Base-by-base conservation (phyloP, 2,888 invertebrate species). In the Trachelus tabidus region DNA sequence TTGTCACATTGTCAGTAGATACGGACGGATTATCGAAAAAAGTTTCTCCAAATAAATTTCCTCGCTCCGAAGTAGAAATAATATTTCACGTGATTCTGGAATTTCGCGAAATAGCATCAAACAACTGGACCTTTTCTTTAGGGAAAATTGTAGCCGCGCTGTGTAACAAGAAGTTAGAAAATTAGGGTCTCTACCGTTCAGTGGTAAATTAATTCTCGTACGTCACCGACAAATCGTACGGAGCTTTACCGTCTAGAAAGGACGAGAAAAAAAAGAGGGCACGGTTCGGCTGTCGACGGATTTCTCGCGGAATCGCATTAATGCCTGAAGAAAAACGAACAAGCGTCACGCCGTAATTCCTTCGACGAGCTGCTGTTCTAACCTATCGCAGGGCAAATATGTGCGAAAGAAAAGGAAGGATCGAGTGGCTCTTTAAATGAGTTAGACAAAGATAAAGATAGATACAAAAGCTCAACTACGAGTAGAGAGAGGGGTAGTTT, bases 301-400 rank as follows among this genome's bases (percentile, higher is more conserved):
- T 34, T 71, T 71, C 71, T 12, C 71, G 71, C 23, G 71, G 15
- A 71, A 71, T 33, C 12, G 34, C 71, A 34, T 71, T 71, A 71
- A 71, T 11, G 33, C 12, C 71, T 12, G 31, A 71, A 4, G 31
- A 79, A 79, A 79, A 78, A 75, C 75, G 73, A 75, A 69, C 76
- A 9, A 69, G 71, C 73, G 35, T 31, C 68, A 23, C 23, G 9
- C 1, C 56, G 23, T 23, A 56, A 35, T 12, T 35, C 35, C 35
- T 35, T 3, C 35, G 3, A 0, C 12, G 12, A 35, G 35, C 35
- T 35, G 3, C 35, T 3, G 35, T 3, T 1, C 12, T 6, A 6
- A 56, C 56, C 23, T 2, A 23, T 56, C 23, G 9, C 23, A 23
- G 23, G 23, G 4, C 0, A 56, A 23, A 56, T 23, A 56, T 56